Evolutionary conservation across 2,797 vertebrate species (phyloP), one percentile per base, ranked within the genome.

Genomic region (Moxostoma hubbsi): DNA sequence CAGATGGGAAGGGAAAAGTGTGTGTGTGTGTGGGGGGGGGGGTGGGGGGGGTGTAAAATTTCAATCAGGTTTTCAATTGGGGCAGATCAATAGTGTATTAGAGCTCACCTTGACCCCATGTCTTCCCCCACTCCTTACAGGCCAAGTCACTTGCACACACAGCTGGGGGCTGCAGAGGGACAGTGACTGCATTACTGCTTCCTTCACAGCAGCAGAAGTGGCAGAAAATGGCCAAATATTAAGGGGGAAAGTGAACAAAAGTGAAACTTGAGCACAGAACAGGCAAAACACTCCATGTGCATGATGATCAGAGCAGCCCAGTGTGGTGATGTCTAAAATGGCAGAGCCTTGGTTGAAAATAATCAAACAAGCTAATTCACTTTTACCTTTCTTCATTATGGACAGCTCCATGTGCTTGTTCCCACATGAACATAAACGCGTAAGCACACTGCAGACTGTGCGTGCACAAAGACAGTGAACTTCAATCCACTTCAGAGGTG

Each of bases 11-110:
- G 53, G 59, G 78, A 36, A 36, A 36, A 36, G 36, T 36, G 24
- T 24, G 24, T 24, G 24, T 24, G 75, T 80, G 79, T 46, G 70
- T 12, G 68, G 85, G 88, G 90, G 91, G 90, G 36, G 78, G 75
- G 80, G 79, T 92, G 85, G 88, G 90, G 91, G 90, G 36, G 78
- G 75, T 79, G 79, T 92, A 93, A 93, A 94, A 94, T 94, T 94
- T 94, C 93, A 93, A 94, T 95, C 94, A 95, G 93, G 92, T 94
- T 94, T 95, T 95, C 94, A 95, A 95, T 95, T 94, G 94, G 93
- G 92, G 89, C 85, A 89, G 93, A 95, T 95, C 94, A 95, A 95
- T 95, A 95, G 91, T 95, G 93, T 94, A 94, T 95, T 95, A 95
- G 93, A 94, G 93, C 93, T 94, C 93, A 94, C 94, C 94, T 95